Percentiles rank a stretch among this genome's conserved stretches.
These are phyloP conservation scores for Philhelius pedissequus DNA, from an alignment of 2,888 invertebrate genomes.

Conservation along the genomic window DNA sequence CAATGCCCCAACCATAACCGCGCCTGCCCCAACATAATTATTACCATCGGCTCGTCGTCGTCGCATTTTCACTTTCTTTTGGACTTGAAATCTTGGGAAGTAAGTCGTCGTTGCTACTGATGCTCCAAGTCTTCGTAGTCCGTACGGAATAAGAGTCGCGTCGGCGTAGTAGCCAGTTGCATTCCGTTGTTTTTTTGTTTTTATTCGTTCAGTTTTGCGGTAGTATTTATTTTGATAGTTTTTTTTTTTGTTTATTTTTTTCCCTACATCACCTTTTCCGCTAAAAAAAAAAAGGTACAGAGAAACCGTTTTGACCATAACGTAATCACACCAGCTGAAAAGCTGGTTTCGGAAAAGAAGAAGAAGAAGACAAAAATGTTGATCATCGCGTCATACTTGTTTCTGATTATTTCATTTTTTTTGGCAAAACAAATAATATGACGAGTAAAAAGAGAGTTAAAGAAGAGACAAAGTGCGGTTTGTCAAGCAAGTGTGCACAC, in stretches of 20 bases:
- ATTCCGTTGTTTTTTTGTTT: slow-evolving; percentile 13
- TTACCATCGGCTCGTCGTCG: neutral
- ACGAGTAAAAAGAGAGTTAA: neutral
- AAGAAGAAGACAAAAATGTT: neutral
- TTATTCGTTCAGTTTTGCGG: slow-evolving; percentile 34
- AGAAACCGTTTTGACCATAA: slow-evolving; percentile 58
- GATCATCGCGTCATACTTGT: slow-evolving; percentile 1
- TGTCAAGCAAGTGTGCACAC: slow-evolving; percentile 28
- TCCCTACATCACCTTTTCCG: slow-evolving; percentile 25
- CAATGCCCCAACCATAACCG: slow-evolving; percentile 17
- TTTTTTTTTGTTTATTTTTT: slow-evolving; percentile 1
- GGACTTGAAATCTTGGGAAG: slow-evolving; percentile 49
- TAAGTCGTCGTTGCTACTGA: neutral
- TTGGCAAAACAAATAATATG: neutral
- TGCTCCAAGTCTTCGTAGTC: neutral
- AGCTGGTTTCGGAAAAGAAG: slow-evolving; percentile 36
- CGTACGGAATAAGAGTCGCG: neutral
- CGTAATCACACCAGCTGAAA: slow-evolving; percentile 41
- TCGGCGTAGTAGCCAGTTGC: slow-evolving; percentile 1
- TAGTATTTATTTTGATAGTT: slow-evolving; percentile 19
- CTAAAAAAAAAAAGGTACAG: slow-evolving; percentile 8
- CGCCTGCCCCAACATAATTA: neutral
- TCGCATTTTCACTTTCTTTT: slow-evolving; percentile 66
- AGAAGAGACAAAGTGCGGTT: slow-evolving; percentile 16
- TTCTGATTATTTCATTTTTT: neutral